A percentile compares a stretch with the other conserved stretches of the same genome.
phyloP scores from a whole-genome alignment of 2,113 vertebrate genomes.

The Phainopepla nitens region DNA sequence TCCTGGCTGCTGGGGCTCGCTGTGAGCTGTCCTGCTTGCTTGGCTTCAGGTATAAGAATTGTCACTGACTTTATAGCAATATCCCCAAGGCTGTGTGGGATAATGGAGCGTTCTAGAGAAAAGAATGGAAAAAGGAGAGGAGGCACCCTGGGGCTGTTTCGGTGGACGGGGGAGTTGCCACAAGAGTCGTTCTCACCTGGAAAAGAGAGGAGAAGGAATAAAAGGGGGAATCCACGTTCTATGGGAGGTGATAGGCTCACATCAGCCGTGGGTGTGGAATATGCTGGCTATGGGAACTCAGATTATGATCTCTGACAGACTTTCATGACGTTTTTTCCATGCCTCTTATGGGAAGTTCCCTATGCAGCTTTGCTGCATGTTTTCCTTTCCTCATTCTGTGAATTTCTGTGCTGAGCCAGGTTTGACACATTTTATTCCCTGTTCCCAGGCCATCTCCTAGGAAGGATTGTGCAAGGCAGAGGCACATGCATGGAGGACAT shows the following conservation, averaged over 20 bases:
- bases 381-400: constrained; percentile 2
- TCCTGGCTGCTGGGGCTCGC: background rate
- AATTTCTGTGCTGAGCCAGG: background rate
- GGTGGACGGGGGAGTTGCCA: accelerated
- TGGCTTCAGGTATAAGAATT: background rate
- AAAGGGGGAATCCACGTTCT: background rate
- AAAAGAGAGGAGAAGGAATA: background rate
- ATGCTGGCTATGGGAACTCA: background rate
- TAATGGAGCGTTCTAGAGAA: background rate
- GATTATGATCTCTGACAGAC: constrained; percentile 15
- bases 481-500: accelerated
- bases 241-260: background rate
- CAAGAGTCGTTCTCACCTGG: background rate
- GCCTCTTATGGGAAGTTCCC: constrained; percentile 25
- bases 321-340: background rate
- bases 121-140: background rate
- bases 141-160: background rate
- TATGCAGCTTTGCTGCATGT: background rate
- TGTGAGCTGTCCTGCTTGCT: background rate
- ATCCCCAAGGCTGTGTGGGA: background rate
- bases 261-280: background rate
- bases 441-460: background rate
- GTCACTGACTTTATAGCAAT: background rate
- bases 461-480: background rate
- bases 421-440: background rate